These are phyloP conservation scores for Tanytarsus gracilentus DNA, from an alignment of 2,888 invertebrate genomes.

Conservation along the genomic window DNA sequence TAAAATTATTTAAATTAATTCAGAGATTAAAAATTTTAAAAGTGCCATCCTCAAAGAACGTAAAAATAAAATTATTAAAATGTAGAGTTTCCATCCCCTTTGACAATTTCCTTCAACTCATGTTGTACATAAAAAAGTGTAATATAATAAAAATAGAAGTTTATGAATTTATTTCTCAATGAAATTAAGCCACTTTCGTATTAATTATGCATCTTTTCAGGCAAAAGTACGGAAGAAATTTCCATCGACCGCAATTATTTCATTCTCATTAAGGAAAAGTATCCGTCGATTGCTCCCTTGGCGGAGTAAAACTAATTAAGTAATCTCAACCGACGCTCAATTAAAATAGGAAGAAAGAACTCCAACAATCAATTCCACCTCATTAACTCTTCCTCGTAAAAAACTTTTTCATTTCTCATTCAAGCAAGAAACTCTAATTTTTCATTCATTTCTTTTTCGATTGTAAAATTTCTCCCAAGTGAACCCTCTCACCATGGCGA, in stretches of 20 bases:
- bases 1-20: too few species aligned
- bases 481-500: not conserved
- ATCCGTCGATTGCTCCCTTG: slow-evolving; percentile 14
- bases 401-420: not conserved
- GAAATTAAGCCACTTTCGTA: too few species aligned
- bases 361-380: slow-evolving; percentile 19
- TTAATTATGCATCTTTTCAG: too few species aligned
- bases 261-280: too few species aligned
- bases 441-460: not conserved
- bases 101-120: too few species aligned
- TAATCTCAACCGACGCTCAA: slow-evolving; percentile 21
- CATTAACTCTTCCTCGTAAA: slow-evolving; percentile 11
- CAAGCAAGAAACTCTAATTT: slow-evolving; percentile 7
- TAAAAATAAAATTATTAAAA: too few species aligned
- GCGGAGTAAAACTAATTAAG: slow-evolving; percentile 14
- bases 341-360: slow-evolving; percentile 5
- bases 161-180: too few species aligned
- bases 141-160: too few species aligned
- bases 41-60: too few species aligned
- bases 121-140: too few species aligned
- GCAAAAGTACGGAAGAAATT: slow-evolving; percentile 18
- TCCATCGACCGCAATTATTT: slow-evolving; percentile 23
- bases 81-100: too few species aligned
- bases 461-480: not conserved
- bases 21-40: too few species aligned